Conservation (phyloP, 2,888 invertebrate genomes). For the Rapana venosa region DNA sequence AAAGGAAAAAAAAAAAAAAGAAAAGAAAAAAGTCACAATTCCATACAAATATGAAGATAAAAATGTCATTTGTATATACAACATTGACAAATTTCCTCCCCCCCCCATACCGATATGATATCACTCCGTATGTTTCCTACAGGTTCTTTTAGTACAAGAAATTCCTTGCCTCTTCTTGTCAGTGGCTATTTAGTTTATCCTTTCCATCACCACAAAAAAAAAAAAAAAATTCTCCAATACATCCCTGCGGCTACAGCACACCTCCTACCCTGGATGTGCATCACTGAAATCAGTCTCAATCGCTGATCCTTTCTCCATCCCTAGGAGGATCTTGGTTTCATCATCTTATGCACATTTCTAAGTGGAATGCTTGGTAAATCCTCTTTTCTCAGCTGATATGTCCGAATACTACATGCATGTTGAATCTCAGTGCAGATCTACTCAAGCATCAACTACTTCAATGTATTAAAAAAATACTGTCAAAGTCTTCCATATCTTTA, state of each 20-base stretch:
- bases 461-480: background rate
- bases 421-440: background rate
- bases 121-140: background rate
- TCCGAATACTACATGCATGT: slow-evolving; percentile 10
- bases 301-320: no score
- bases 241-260: background rate
- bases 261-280: no score
- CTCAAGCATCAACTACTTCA: slow-evolving; percentile 3
- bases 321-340: no score
- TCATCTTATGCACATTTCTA: background rate
- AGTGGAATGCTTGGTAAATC: slow-evolving; percentile 42
- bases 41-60: slow-evolving; percentile 6
- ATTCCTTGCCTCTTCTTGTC: background rate
- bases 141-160: no score
- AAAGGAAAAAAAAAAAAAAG: background rate
- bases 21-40: slow-evolving; percentile 20
- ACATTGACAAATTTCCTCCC: background rate
- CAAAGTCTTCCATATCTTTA: background rate
- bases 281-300: no score
- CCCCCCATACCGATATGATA: background rate
- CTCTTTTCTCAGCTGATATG: slow-evolving; percentile 43
- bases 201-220: background rate
- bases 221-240: slow-evolving; percentile 1
- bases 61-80: background rate
- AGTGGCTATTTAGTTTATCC: background rate